These are phyloP conservation scores for Isurus oxyrinchus DNA, from an alignment of 2,113 vertebrate genomes.

Conservation along the genomic window DNA sequence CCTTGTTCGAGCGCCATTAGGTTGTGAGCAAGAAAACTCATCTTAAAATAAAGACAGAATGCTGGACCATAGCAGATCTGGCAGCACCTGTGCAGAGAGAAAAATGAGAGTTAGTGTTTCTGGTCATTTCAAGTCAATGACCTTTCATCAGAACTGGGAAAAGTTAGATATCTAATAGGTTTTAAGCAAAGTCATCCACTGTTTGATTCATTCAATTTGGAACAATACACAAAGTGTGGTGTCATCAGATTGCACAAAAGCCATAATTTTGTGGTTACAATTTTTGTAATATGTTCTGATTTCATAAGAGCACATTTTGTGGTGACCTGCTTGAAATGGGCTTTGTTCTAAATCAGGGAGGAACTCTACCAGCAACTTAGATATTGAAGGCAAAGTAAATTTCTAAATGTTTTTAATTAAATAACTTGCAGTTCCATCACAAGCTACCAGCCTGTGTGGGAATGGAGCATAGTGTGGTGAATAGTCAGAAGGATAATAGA, in stretches of 20 bases:
- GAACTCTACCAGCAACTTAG: background rate
- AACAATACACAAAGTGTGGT: background rate
- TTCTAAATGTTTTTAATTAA: background rate
- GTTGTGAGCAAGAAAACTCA: no score
- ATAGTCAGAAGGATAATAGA: background rate
- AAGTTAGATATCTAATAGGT: no score
- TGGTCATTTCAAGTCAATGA: no score
- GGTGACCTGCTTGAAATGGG: background rate
- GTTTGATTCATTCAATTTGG: background rate
- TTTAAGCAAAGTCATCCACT: background rate
- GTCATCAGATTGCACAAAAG: background rate
- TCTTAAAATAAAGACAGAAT: no score
- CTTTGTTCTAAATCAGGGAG: background rate
- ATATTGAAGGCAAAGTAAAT: background rate
- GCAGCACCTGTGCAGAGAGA: no score
- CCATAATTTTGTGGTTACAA: background rate
- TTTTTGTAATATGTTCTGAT: background rate
- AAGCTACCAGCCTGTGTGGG: background rate
- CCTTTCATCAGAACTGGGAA: no score
- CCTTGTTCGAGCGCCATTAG: no score
- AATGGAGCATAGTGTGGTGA: background rate
- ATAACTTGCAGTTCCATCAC: background rate
- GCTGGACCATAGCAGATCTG: no score
- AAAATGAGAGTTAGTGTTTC: no score
- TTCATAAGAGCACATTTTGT: background rate